Evolutionary conservation across 1,140 invertebrate species (phyloP), one percentile per base, ranked within the genome.

Genomic region (Sitobion miscanthi): DNA sequence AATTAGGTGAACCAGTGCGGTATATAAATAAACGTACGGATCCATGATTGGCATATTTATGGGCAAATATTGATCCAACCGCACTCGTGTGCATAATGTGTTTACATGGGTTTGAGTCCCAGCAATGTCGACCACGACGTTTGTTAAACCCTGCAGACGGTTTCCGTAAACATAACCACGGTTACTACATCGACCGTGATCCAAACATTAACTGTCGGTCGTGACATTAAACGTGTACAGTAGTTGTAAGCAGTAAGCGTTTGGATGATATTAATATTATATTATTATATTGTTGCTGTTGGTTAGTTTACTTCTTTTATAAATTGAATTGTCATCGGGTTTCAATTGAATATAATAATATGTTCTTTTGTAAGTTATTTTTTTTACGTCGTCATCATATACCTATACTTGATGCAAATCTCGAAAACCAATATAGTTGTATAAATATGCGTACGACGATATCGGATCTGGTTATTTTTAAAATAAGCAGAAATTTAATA

Each of bases 401-500:
- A 85, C 0, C 9, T 62, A 62, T 62, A 77, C n/a, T 77, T 38
- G 83, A 42, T 42, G 42, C 38, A 85, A 85, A 77, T 77, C n/a
- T 85, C 42, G 47, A 47, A 86, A 86, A 47, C 42, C 42, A 86
- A 86, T 83, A 83, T 38, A 83, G 77, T 38, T 38, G 17, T 83
- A 21, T 83, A 77, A 45, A 42, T 42, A 45, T 42, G 8, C 21
- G 21, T 11, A 86, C 42, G 38, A 6, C n/a, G n/a, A 88, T 47
- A 47, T 52, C 8, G n/a, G 20, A 35, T 52, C 52, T 30, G 20
- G 47, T 87, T 49, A 49, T 87, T 87, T 52, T 87, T 87, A 47
- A 87, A 87, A 87, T 47, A 77, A n/a, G 62, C 62, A n/a, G 14
- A 77, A 77, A 77, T 77, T n/a, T 77, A 77, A 77, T n/a, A 77